Evolutionary conservation across 2,797 vertebrate species (phyloP).

Genomic region (Lycodopsis pacificus): DNA sequence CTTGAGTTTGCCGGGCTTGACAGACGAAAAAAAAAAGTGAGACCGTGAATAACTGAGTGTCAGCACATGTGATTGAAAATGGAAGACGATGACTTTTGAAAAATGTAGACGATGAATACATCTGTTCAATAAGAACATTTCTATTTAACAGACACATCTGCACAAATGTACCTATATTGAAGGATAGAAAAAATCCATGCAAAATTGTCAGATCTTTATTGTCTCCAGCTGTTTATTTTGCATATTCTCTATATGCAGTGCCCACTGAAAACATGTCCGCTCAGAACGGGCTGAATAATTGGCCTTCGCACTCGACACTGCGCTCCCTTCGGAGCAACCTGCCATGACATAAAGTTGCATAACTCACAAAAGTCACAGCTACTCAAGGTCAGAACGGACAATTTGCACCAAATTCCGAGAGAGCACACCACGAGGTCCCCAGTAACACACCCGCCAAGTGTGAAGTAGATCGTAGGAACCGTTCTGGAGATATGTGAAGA

Average conservation of each 20-base stretch:
- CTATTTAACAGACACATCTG: neutral
- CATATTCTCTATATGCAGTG: too few species aligned
- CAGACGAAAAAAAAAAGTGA: too few species aligned
- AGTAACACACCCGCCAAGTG: neutral
- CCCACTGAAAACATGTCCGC: too few species aligned
- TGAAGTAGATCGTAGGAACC: neutral
- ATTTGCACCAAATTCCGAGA: neutral
- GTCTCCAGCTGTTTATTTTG: too few species aligned
- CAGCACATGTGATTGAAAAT: too few species aligned
- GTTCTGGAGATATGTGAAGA: too few species aligned
- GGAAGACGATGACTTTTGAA: too few species aligned
- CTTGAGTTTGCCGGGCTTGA: neutral
- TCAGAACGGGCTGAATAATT: too few species aligned
- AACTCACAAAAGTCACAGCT: neutral
- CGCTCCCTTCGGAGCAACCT: neutral
- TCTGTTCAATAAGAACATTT: constrained; percentile 8
- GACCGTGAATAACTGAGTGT: neutral
- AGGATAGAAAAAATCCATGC: neutral
- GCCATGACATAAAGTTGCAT: neutral
- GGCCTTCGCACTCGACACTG: neutral
- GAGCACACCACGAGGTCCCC: neutral
- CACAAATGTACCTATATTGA: neutral
- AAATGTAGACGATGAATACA: neutral
- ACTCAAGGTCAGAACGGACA: neutral
- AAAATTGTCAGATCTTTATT: neutral